phyloP scores from a whole-genome alignment of 2,113 vertebrate species.

The Nycticebus coucang region DNA sequence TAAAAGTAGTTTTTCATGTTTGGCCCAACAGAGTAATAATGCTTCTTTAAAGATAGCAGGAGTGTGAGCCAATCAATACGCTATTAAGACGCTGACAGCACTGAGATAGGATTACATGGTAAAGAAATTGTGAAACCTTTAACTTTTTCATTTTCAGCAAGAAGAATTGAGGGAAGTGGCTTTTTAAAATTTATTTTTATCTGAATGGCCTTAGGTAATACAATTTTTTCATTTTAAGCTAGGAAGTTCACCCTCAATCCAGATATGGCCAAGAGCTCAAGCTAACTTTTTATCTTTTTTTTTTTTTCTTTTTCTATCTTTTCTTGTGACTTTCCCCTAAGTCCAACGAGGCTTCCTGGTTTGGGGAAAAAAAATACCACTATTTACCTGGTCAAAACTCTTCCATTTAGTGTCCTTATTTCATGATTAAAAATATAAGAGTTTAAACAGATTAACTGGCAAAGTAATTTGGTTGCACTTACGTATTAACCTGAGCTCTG shows the following conservation, averaged over 20 bases:
- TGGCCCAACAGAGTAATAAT: slow-evolving; percentile 72
- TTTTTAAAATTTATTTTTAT: slow-evolving; percentile 73
- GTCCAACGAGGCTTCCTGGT: background rate
- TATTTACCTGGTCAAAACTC: background rate
- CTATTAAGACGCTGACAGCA: slow-evolving; percentile 74
- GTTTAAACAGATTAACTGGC: slow-evolving; percentile 4
- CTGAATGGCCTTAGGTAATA: slow-evolving; percentile 60
- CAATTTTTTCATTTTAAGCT: slow-evolving; percentile 59
- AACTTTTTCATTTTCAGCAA: slow-evolving; percentile 75
- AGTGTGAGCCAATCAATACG: slow-evolving; percentile 76
- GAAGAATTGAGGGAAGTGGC: slow-evolving; percentile 66
- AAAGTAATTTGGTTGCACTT: background rate
- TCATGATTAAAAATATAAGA: background rate
- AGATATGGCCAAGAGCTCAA: background rate
- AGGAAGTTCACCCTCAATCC: slow-evolving; percentile 47
- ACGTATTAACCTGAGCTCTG: background rate
- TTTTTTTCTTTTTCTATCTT: background rate
- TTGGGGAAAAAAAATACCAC: background rate
- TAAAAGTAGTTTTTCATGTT: slow-evolving; percentile 80
- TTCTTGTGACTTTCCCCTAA: background rate
- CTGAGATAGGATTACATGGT: slow-evolving; percentile 62
- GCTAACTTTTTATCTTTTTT: background rate
- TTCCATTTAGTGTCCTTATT: background rate
- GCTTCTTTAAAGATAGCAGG: slow-evolving; percentile 75
- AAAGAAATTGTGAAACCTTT: slow-evolving; percentile 76